These are phyloP conservation scores for Gnatocerus cornutus DNA, from an alignment of 2,888 invertebrate genomes.

Conservation along the genomic window DNA sequence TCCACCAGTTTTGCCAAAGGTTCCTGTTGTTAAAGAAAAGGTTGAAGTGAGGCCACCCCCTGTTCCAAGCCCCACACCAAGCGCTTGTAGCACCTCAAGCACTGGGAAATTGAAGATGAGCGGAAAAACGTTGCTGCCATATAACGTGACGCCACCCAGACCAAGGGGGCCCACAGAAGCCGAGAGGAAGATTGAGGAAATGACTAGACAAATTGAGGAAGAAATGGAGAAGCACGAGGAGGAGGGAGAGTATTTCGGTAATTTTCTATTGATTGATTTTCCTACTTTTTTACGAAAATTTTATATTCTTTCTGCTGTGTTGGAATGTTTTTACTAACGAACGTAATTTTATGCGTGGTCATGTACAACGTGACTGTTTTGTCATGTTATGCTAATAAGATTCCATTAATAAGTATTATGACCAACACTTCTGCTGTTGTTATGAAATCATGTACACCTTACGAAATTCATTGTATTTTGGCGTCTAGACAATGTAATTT, in stretches of 20 bases:
- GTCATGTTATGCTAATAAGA: too few relatives aligned
- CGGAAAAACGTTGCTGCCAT: constrained; percentile 85
- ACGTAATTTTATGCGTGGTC: neutral
- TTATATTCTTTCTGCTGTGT: too few relatives aligned
- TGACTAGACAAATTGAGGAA: constrained; percentile 93
- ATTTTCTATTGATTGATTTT: constrained; percentile 64
- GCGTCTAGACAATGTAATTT: too few relatives aligned
- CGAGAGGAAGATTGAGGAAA: constrained; percentile 93
- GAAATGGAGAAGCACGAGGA: constrained; percentile 97
- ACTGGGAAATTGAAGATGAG: constrained; percentile 71
- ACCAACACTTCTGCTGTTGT: too few relatives aligned
- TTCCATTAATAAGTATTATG: too few relatives aligned
- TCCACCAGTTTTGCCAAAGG: constrained; percentile 67
- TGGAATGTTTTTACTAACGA: neutral
- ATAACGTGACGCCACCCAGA: constrained; percentile 90
- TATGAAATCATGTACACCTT: too few relatives aligned
- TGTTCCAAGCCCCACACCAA: constrained; percentile 80
- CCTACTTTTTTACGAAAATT: too few relatives aligned
- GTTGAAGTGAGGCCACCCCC: constrained; percentile 70
- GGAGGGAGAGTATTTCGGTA: constrained; percentile 97
- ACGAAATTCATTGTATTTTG: too few relatives aligned
- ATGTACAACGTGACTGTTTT: neutral
- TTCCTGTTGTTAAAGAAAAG: constrained; percentile 50
- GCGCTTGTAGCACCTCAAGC: constrained; percentile 73
- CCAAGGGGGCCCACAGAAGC: constrained; percentile 94